phyloP scores from a whole-genome alignment of 2,888 invertebrate species.

The Drosophila mettleri region DNA sequence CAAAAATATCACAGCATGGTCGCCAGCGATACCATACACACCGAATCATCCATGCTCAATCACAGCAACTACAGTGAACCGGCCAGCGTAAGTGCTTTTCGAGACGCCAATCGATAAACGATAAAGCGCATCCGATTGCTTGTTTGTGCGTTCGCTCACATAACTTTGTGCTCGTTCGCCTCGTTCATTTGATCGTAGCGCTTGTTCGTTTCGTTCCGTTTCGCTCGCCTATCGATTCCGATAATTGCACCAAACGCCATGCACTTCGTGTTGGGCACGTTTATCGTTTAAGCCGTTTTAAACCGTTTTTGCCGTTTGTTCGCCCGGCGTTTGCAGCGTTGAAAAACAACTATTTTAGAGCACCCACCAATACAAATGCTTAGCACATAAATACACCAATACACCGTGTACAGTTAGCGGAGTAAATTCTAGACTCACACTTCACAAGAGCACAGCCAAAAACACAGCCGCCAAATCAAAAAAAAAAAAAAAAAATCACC shows the following conservation, averaged over 20 bases:
- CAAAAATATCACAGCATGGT: constrained; percentile 76
- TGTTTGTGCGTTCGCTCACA: constrained; percentile 28
- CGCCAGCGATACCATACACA: constrained; percentile 78
- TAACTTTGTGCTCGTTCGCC: constrained; percentile 16
- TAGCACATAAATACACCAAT: constrained; percentile 28
- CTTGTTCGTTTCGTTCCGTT: constrained; percentile 34
- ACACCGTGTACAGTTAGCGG: constrained; percentile 27
- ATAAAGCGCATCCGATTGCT: constrained; percentile 13
- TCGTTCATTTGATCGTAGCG: constrained; percentile 25
- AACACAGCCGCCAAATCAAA: constrained; percentile 28
- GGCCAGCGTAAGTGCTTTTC: constrained; percentile 80
- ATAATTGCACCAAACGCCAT: constrained; percentile 59
- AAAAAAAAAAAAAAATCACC: constrained; percentile 10
- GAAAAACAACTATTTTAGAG: constrained; percentile 17
- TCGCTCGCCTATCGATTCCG: constrained; percentile 54
- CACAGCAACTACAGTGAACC: constrained; percentile 78
- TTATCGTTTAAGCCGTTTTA: constrained; percentile 43
- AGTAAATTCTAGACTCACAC: constrained; percentile 20
- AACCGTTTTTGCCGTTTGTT: constrained; percentile 16
- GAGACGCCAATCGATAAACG: constrained; percentile 20
- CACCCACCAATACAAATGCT: constrained; percentile 20
- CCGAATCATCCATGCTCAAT: constrained; percentile 76
- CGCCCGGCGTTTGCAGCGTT: constrained; percentile 39
- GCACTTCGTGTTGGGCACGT: constrained; percentile 56
- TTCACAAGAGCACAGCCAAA: constrained; percentile 47